phyloP scores from a whole-genome alignment of 2,888 invertebrate genomes.

The Rhagonycha fulva region DNA sequence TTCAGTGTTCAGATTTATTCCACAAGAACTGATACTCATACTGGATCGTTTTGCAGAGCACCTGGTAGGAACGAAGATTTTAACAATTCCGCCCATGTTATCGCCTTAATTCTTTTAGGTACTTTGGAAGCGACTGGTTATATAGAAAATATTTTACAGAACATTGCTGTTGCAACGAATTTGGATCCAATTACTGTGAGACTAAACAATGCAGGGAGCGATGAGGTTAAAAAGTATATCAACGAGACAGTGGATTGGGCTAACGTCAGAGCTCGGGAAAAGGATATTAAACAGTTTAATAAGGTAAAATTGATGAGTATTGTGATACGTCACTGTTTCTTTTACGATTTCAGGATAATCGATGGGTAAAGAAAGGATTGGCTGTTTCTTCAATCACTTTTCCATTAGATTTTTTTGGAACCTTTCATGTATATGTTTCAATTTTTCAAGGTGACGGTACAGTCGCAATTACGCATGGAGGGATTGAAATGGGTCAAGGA shows the following conservation, averaged over 20 bases:
- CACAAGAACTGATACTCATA: constrained; percentile 65
- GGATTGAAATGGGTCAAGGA: not conserved
- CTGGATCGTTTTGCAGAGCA: constrained; percentile 67
- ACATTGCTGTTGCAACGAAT: constrained; percentile 61
- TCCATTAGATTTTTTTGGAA: not conserved
- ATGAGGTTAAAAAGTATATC: constrained; percentile 58
- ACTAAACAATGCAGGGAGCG: constrained; percentile 57
- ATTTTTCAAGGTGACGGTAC: not conserved
- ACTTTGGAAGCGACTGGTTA: constrained; percentile 38
- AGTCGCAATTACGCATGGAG: not conserved
- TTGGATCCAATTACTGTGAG: constrained; percentile 65
- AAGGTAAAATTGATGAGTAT: constrained; percentile 45
- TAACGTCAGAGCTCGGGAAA: constrained; percentile 61
- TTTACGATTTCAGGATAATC: not conserved
- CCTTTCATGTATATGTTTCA: not conserved
- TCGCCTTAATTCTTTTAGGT: not conserved
- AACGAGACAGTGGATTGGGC: constrained; percentile 61
- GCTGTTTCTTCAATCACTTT: not conserved
- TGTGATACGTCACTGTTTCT: not conserved
- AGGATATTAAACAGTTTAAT: constrained; percentile 64
- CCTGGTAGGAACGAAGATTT: constrained; percentile 62
- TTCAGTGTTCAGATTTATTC: constrained; percentile 57
- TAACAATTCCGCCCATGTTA: not conserved
- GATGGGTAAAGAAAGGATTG: not conserved
- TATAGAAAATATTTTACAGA: constrained; percentile 36